Evolutionary conservation across 2,113 vertebrate species (phyloP).

Genomic region (Pedetes capensis): DNA sequence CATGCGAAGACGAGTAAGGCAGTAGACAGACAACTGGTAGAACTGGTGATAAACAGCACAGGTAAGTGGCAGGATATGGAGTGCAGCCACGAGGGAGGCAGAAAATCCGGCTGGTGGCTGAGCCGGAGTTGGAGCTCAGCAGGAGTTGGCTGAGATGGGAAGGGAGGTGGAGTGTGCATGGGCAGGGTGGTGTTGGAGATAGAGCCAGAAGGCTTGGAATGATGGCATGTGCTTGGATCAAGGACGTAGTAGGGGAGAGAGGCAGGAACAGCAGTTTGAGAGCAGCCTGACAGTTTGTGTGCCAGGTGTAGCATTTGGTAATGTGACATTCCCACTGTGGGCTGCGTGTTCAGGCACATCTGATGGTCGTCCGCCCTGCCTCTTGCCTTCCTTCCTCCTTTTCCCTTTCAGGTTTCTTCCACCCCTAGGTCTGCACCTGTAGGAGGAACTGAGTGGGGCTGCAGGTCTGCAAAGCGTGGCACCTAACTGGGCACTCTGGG

Average conservation of each 20-base stretch:
- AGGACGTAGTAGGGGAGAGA: fast-evolving
- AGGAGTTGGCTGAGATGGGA: background rate
- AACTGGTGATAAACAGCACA: fast-evolving
- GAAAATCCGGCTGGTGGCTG: too few species aligned
- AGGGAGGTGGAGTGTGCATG: background rate
- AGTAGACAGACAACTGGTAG: fast-evolving
- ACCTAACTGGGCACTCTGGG: background rate
- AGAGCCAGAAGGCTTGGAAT: background rate
- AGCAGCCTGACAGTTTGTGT: background rate
- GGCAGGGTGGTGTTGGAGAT: background rate
- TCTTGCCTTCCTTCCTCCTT: background rate
- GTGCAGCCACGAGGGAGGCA: background rate
- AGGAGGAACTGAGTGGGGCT: too few species aligned
- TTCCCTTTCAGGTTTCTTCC: background rate
- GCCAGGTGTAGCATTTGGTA: background rate
- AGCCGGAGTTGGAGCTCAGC: background rate
- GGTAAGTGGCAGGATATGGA: background rate
- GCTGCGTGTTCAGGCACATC: background rate
- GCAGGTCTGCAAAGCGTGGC: background rate
- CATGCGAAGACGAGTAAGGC: background rate
- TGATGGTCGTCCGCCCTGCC: background rate
- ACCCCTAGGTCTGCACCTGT: fast-evolving
- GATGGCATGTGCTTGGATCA: background rate
- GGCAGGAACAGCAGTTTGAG: background rate
- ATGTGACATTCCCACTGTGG: background rate